Evolutionary conservation across 2,113 vertebrate genomes (phyloP), one percentile per base, ranked within the genome.

Genomic region (Cololabis saira): DNA sequence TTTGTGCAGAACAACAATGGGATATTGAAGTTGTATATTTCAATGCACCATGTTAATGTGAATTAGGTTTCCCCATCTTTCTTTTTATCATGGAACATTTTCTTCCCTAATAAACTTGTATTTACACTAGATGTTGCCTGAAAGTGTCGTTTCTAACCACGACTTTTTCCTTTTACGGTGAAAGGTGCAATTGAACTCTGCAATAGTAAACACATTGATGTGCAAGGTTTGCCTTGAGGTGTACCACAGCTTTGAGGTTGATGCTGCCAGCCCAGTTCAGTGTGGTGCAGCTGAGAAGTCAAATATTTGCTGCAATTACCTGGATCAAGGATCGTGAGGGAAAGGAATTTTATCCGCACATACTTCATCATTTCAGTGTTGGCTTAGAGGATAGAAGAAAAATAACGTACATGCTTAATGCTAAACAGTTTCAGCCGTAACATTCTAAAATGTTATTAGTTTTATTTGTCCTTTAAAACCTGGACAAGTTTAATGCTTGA

Each of bases 31-130:
- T 68, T 74, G 72, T 78, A 65, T 61, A 61, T 85, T 81, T 85
- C 70, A 56, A 16, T 75, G 76, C 84, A 48, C 75, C 78, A 54
- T 76, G 81, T 74, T 76, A 47, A 42, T 91, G 88, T 93, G 79
- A 91, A 87, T 87, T 80, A 86, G 77, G 81, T 67, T 71, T 55
- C 27, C 42, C 65, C 67, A 54, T 53, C 66, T 71, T 76, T 60
- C 75, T 79, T 69, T 92, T 89, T 77, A 60, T 90, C 87, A 83
- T 86, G 73, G 83, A 90, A 76, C 78, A 85, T 78, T 80, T 74
- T 90, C 86, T 84, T 81, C 85, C 90, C 87, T 82, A 93, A 93
- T 92, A 93, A 87, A 89, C 66, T 50, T 84, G 83, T 76, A 88
- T 87, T 84, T 89, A 85, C 90, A 91, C 75, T 42, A 61, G 33